Percentiles rank a stretch among this genome's conserved stretches.
Evolutionary conservation across 2,888 invertebrate species (phyloP).

Genomic region (Azorinus chamasolen): DNA sequence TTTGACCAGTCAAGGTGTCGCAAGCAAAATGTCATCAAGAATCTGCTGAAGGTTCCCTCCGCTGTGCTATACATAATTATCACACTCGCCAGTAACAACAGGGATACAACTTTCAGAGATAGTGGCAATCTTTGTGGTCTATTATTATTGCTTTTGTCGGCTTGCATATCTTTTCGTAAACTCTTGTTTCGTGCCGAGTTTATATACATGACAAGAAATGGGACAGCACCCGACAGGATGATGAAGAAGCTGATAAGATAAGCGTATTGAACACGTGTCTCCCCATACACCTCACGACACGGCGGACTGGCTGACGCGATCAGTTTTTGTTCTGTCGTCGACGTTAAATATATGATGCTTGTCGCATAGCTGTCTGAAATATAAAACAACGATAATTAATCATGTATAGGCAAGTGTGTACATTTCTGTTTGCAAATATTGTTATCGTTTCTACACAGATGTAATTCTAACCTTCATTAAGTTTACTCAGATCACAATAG

Average conservation of each 20-base stretch:
- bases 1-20: constrained; percentile 49
- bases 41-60: constrained; percentile 53
- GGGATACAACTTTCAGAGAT: constrained; percentile 40
- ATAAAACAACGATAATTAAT: too few species aligned
- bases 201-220: constrained; percentile 63
- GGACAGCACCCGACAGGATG: constrained; percentile 53
- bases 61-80: constrained; percentile 75
- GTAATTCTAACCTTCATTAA: too few species aligned
- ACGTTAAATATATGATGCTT: too few species aligned
- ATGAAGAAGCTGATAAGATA: constrained; percentile 62
- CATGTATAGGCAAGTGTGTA: too few species aligned
- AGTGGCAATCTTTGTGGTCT: constrained; percentile 55
- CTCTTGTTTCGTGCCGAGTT: constrained; percentile 12
- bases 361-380: too few species aligned
- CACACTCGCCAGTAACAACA: constrained; percentile 49
- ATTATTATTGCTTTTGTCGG: constrained; percentile 46
- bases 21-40: constrained; percentile 55
- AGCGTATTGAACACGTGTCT: constrained; percentile 56
- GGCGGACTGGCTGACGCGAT: too few species aligned
- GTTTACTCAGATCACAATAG: too few species aligned
- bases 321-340: too few species aligned
- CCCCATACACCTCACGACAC: constrained; percentile 1
- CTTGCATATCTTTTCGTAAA: constrained; percentile 32
- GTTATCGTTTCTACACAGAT: too few species aligned
- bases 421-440: too few species aligned